Percentiles rank a stretch among this genome's conserved stretches.
Conservation (phyloP, 2,888 invertebrate species). For the Creontiades dilutus region DNA sequence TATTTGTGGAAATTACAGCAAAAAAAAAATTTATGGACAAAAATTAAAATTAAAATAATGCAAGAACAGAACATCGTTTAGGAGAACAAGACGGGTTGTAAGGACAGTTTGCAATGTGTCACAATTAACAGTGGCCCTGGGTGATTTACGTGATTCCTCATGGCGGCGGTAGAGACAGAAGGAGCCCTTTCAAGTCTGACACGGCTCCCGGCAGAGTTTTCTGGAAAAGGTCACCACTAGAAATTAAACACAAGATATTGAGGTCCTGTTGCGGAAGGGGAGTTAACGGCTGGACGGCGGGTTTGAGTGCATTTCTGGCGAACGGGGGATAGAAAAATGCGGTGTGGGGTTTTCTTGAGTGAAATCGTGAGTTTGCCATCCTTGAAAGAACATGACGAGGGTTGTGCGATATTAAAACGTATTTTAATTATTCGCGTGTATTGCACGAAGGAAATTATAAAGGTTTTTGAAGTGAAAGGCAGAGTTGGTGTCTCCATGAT, state of each 20-base stretch:
- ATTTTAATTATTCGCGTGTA: too few species aligned
- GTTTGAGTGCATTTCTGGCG: slow-evolving; percentile 8
- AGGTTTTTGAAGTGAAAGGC: too few species aligned
- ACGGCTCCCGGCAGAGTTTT: slow-evolving; percentile 73
- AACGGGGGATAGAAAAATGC: background rate
- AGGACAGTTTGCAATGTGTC: slow-evolving; percentile 72
- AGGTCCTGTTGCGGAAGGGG: slow-evolving; percentile 8
- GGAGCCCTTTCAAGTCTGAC: slow-evolving; percentile 73
- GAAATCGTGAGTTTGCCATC: background rate
- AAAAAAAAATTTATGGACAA: slow-evolving; percentile 33
- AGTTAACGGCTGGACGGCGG: slow-evolving; percentile 64
- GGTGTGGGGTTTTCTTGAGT: background rate
- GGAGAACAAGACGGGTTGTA: slow-evolving; percentile 8
- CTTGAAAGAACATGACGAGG: background rate
- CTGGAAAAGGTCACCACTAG: slow-evolving; percentile 73
- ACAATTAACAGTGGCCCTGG: slow-evolving; percentile 69
- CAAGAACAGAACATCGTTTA: background rate
- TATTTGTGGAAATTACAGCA: background rate
- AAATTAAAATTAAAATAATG: slow-evolving; percentile 47
- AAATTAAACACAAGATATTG: slow-evolving; percentile 64
- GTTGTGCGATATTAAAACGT: too few species aligned
- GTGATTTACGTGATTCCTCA: slow-evolving; percentile 59
- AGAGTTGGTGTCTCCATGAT: too few species aligned
- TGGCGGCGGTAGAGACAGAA: slow-evolving; percentile 71
- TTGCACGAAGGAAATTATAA: too few species aligned